Conservation (phyloP, 2,888 invertebrate genomes). For the Tholera decimalis region DNA sequence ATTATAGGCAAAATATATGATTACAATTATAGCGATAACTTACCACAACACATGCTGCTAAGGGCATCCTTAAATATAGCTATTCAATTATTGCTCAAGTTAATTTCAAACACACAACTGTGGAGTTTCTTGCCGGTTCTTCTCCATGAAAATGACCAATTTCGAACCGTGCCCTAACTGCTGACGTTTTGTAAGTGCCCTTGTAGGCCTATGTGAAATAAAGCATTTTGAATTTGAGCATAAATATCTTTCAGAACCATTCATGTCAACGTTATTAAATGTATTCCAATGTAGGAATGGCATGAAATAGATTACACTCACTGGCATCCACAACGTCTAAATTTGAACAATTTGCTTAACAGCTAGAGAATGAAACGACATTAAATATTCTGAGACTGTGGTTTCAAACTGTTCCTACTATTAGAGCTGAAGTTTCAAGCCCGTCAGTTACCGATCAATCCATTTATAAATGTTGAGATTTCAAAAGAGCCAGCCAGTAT, state of each 20-base stretch:
- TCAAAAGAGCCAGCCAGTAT: neutral
- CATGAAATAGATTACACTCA: constrained; percentile 27
- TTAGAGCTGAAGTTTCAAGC: constrained; percentile 1
- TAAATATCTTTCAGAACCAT: no score
- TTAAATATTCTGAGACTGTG: constrained; percentile 38
- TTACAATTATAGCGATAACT: neutral
- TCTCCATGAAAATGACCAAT: no score
- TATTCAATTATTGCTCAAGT: neutral
- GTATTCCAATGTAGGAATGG: constrained; percentile 1
- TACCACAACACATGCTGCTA: neutral
- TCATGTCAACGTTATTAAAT: constrained; percentile 9
- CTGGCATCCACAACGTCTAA: constrained; percentile 11
- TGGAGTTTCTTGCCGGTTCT: no score
- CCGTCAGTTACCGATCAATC: neutral
- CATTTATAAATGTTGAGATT: neutral
- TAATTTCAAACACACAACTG: constrained; percentile 1
- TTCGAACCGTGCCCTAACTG: no score
- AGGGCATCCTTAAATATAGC: neutral
- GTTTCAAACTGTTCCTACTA: neutral
- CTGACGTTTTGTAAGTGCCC: no score
- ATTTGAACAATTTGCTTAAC: constrained; percentile 19
- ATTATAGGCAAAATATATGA: no score
- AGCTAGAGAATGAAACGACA: constrained; percentile 2
- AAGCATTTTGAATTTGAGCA: no score
- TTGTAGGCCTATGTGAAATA: no score